phyloP scores from a whole-genome alignment of 2,113 vertebrate genomes.

The Vulpes vulpes region DNA sequence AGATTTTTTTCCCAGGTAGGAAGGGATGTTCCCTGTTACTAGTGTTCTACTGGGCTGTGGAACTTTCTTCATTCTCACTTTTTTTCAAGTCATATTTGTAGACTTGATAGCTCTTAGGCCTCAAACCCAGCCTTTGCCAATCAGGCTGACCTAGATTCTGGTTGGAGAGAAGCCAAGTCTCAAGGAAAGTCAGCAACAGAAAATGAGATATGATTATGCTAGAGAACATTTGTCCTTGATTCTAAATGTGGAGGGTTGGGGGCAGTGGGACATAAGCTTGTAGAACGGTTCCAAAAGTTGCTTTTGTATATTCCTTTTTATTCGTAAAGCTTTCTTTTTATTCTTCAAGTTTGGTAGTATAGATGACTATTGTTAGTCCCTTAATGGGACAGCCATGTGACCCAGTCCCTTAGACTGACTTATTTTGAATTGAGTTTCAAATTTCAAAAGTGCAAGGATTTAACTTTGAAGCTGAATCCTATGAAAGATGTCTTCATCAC shows the following conservation, averaged over 20 bases:
- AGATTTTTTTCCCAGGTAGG: slow-evolving; percentile 69
- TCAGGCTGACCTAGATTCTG: slow-evolving; percentile 47
- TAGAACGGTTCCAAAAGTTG: slow-evolving; percentile 16
- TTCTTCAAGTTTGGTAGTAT: slow-evolving; percentile 32
- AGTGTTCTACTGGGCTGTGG: slow-evolving; percentile 73
- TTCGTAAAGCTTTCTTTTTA: slow-evolving; percentile 43
- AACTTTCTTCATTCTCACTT: slow-evolving; percentile 50
- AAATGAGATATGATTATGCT: not conserved
- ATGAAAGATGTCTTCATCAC: slow-evolving; percentile 6
- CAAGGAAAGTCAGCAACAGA: slow-evolving; percentile 46
- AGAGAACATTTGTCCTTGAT: slow-evolving; percentile 46
- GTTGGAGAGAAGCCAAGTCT: slow-evolving; percentile 49
- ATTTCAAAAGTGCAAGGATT: slow-evolving; percentile 57
- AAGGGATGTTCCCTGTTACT: slow-evolving; percentile 63
- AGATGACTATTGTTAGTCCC: not conserved
- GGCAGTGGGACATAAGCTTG: not conserved
- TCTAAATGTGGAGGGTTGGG: not conserved
- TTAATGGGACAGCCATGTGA: slow-evolving; percentile 40
- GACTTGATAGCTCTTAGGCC: slow-evolving; percentile 49
- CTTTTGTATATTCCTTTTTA: slow-evolving; percentile 61
- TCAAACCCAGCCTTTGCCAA: slow-evolving; percentile 27
- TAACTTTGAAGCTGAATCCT: slow-evolving; percentile 46
- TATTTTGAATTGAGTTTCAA: slow-evolving; percentile 62
- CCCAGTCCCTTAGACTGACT: slow-evolving; percentile 18
- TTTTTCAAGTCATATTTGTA: slow-evolving; percentile 36